Evolutionary conservation across 1,140 invertebrate species (phyloP).

Genomic region (Pantala flavescens): DNA sequence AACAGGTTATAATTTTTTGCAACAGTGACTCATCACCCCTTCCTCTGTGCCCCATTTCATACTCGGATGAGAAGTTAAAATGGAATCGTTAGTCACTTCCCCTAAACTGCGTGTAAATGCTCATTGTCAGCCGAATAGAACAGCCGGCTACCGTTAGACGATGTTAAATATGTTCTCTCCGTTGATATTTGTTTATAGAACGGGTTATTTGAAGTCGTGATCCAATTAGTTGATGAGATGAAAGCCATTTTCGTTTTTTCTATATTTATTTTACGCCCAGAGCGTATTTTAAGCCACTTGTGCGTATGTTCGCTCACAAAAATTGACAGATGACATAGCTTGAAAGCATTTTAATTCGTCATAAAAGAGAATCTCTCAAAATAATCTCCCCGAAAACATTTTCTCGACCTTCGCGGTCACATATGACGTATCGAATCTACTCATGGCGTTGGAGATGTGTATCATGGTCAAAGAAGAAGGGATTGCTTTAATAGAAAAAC

Average conservation of each 20-base stretch:
- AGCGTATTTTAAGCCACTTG: background rate
- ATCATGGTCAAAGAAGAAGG: too few species aligned
- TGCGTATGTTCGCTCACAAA: background rate
- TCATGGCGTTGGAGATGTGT: too few species aligned
- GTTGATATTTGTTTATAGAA: constrained; percentile 3
- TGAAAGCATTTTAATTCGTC: background rate
- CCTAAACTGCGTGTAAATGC: too few species aligned
- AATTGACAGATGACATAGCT: background rate
- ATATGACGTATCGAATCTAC: too few species aligned
- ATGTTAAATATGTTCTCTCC: background rate
- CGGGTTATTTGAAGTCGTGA: background rate
- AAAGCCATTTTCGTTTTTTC: background rate
- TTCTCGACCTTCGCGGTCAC: too few species aligned
- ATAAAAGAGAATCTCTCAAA: background rate
- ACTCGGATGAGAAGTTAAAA: too few species aligned
- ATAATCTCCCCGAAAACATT: too few species aligned
- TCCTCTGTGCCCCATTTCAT: too few species aligned
- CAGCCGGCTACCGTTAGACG: background rate
- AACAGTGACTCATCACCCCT: too few species aligned
- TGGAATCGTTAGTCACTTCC: too few species aligned
- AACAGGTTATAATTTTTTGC: too few species aligned
- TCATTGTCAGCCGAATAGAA: background rate
- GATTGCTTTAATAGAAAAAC: too few species aligned
- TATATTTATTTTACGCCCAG: background rate
- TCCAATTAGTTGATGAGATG: background rate